Conservation (phyloP, 2,888 invertebrate genomes). For the Hyalella azteca region DNA sequence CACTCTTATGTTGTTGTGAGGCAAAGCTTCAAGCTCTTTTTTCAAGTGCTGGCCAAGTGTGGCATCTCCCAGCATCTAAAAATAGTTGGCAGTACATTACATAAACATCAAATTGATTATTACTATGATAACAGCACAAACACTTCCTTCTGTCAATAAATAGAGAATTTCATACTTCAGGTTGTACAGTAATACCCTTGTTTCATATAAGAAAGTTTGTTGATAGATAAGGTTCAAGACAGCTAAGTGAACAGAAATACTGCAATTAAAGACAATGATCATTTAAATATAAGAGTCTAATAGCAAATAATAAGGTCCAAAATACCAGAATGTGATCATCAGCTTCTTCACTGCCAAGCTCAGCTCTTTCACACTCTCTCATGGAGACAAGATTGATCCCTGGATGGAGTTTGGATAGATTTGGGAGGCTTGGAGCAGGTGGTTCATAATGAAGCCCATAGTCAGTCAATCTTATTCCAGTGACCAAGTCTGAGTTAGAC, state of each 20-base stretch:
- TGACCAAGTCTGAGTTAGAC: not conserved
- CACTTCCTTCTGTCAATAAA: no score
- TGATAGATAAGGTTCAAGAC: no score
- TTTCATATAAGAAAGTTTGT: no score
- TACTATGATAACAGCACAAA: no score
- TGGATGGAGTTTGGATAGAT: not conserved
- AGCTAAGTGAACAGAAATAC: no score
- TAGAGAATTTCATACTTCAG: no score
- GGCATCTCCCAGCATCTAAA: slow-evolving; percentile 10
- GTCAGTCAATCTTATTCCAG: not conserved
- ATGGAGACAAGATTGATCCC: not conserved
- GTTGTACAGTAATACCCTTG: no score
- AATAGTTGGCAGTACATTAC: no score
- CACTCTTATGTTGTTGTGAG: not conserved
- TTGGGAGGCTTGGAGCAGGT: not conserved
- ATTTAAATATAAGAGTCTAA: no score
- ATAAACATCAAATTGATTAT: no score
- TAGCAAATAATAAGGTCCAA: no score
- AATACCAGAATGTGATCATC: not conserved
- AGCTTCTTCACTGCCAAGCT: not conserved
- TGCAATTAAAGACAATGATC: no score
- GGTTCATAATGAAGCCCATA: slow-evolving; percentile 2
- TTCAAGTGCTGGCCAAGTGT: not conserved
- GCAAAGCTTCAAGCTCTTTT: not conserved
- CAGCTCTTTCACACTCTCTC: not conserved